Conservation (phyloP, 2,797 vertebrate species). For the Chelonia mydas region DNA sequence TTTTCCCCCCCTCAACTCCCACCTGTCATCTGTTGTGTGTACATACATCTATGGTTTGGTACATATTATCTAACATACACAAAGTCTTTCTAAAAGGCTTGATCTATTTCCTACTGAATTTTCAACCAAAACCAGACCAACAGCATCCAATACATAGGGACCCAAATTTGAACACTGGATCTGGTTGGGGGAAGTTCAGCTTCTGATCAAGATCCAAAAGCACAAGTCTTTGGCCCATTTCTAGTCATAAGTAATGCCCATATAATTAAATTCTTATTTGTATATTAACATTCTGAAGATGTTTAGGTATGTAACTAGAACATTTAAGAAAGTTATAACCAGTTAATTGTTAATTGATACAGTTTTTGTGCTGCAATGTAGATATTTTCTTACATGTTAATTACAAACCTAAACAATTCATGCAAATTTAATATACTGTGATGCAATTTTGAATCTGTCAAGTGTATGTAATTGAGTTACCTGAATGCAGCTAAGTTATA, state of each 20-base stretch:
- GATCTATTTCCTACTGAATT: not conserved
- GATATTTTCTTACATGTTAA: constrained; percentile 34
- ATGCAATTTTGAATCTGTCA: not conserved
- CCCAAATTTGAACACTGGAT: not conserved
- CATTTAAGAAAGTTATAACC: not conserved
- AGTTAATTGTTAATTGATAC: not conserved
- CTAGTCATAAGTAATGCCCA: not conserved
- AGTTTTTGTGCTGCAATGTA: not conserved
- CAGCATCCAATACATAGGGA: not conserved
- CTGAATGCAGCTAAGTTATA: not conserved
- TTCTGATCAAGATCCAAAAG: not conserved
- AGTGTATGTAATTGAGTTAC: not conserved
- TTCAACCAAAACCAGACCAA: not conserved
- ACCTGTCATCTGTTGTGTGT: not conserved
- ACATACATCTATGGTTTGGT: not conserved
- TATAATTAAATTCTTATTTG: not conserved
- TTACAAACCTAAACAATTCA: constrained; percentile 27
- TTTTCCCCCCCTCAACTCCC: not conserved
- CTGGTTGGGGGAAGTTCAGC: not conserved
- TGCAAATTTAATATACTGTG: not conserved
- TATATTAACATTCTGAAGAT: not conserved
- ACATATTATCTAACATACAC: not conserved
- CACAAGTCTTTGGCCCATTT: not conserved
- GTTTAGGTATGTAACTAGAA: not conserved
- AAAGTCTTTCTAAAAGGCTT: not conserved